Conservation (phyloP, 2,888 invertebrate species). For the Silvanus unidentatus region DNA sequence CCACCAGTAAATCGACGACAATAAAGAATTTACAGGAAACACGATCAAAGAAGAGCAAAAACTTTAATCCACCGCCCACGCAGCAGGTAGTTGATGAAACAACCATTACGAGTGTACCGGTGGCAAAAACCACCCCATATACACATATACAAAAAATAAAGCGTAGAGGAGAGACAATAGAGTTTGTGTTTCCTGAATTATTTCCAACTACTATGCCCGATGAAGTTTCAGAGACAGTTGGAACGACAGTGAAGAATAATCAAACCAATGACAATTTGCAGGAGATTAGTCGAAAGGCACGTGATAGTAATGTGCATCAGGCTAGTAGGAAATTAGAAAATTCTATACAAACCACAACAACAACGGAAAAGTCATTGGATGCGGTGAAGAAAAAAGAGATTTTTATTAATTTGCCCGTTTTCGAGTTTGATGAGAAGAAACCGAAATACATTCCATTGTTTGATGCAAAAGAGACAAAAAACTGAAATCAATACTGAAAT, state of each 20-base stretch:
- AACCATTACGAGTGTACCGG: conserved; percentile 11
- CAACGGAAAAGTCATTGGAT: conserved; percentile 18
- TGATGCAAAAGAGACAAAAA: conserved; percentile 6
- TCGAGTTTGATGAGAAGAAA: conserved; percentile 32
- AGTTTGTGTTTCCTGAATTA: conserved; percentile 16
- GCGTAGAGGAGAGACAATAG: conserved; percentile 27
- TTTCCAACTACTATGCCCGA: not conserved
- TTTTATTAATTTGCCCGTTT: conserved; percentile 43
- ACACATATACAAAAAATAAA: conserved; percentile 42
- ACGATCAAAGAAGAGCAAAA: conserved; percentile 13
- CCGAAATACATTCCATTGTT: conserved; percentile 42
- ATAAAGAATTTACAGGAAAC: not conserved
- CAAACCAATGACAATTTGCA: conserved; percentile 8
- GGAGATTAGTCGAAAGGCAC: conserved; percentile 19
- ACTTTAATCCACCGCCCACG: conserved; percentile 17
- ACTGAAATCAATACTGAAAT: conserved; percentile 10
- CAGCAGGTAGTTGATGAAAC: conserved; percentile 1
- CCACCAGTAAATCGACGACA: not conserved
- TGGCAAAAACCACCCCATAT: conserved; percentile 29
- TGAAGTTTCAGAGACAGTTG: conserved; percentile 7
- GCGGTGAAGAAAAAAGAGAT: conserved; percentile 31
- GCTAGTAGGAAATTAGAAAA: conserved; percentile 21
- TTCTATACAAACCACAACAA: conserved; percentile 15
- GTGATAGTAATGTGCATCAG: conserved; percentile 21
- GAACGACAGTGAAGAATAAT: conserved; percentile 8